phyloP scores from a whole-genome alignment of 2,888 invertebrate species.

The Anoplius nigerrimus region DNA sequence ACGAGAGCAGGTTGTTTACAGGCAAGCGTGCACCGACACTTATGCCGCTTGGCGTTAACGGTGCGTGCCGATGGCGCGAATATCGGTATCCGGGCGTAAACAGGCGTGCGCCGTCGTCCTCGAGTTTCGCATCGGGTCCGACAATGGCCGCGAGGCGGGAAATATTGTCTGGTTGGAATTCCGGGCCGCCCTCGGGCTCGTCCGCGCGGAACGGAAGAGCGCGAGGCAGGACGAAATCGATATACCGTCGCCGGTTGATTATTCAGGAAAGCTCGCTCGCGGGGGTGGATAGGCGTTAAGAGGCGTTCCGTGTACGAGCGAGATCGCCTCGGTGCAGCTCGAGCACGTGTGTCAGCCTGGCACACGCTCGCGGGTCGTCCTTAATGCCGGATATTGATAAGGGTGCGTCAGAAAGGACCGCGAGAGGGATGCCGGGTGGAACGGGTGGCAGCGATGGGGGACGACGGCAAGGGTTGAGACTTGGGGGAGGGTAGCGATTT shows the following conservation, averaged over 20 bases:
- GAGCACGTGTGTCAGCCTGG: too few species aligned
- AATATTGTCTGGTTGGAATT: constrained; percentile 9
- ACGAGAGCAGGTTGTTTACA: too few species aligned
- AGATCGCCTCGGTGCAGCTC: not conserved
- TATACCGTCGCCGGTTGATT: constrained; percentile 5
- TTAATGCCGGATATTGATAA: constrained; percentile 16
- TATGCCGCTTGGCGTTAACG: too few species aligned
- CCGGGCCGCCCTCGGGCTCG: not conserved
- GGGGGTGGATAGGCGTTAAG: not conserved
- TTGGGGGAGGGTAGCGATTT: too few species aligned
- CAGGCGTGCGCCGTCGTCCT: too few species aligned
- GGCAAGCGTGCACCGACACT: too few species aligned
- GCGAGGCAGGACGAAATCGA: constrained; percentile 3
- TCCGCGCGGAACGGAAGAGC: not conserved
- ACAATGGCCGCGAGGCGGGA: not conserved
- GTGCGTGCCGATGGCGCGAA: too few species aligned
- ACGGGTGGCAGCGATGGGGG: too few species aligned
- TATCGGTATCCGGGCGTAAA: too few species aligned
- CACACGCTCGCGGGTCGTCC: not conserved
- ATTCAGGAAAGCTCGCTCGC: not conserved
- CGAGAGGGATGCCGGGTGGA: too few species aligned
- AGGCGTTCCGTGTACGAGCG: not conserved
- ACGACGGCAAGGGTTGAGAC: too few species aligned
- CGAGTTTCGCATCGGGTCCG: too few species aligned
- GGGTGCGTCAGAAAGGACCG: not conserved